Evolutionary conservation across 2,113 vertebrate species (phyloP).

Genomic region (Ornithorhynchus anatinus): DNA sequence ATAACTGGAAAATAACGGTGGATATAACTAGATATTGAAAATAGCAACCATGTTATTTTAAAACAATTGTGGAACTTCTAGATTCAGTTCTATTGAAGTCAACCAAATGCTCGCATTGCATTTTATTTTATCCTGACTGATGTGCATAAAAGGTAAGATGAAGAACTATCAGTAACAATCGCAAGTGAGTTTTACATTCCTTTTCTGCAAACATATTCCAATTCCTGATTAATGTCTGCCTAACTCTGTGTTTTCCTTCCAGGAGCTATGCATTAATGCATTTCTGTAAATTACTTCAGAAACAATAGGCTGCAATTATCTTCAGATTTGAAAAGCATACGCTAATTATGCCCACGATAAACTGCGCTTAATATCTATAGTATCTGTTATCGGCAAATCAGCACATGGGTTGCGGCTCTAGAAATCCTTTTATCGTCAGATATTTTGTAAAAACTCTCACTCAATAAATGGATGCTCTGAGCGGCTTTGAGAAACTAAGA

Average conservation of each 20-base stretch:
- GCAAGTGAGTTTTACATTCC: background rate
- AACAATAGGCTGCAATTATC: constrained; percentile 13
- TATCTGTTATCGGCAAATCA: constrained; percentile 46
- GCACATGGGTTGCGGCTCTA: constrained; percentile 13
- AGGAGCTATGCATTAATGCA: background rate
- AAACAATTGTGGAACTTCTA: background rate
- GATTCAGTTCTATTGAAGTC: background rate
- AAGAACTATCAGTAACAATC: background rate
- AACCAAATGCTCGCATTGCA: too few relatives aligned
- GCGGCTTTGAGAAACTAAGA: too few relatives aligned
- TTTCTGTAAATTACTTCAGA: constrained; percentile 47
- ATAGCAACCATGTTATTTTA: background rate
- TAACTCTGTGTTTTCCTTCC: background rate
- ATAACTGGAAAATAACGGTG: too few relatives aligned
- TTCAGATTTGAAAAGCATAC: constrained; percentile 27
- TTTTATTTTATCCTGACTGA: background rate
- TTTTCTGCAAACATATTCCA: background rate
- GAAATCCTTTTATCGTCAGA: constrained; percentile 40
- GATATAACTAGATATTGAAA: background rate
- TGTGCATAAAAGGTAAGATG: background rate
- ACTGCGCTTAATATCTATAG: constrained; percentile 52
- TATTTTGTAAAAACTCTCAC: constrained; percentile 31
- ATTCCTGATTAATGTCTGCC: background rate
- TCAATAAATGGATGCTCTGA: constrained; percentile 12
- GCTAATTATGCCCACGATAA: constrained; percentile 49